Evolutionary conservation across 1,140 invertebrate genomes (phyloP).

Genomic region (Zaprionus tsacasi): DNA sequence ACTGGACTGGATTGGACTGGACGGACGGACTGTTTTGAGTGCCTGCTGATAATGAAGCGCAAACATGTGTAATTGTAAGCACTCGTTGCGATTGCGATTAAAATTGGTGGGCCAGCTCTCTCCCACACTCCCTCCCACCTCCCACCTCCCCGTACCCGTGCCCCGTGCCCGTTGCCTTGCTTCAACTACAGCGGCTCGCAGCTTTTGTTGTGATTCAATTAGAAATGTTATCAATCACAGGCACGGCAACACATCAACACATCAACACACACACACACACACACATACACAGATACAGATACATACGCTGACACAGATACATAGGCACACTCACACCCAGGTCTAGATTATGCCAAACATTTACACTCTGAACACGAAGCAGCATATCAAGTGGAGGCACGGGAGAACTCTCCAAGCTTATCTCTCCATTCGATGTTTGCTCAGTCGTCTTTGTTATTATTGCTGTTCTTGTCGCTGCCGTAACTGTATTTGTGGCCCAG

Average conservation of each 20-base stretch:
- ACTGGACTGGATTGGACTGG: constrained; percentile 17
- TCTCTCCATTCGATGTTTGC: constrained; percentile 55
- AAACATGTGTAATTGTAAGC: constrained; percentile 80
- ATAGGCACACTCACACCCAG: constrained; percentile 10
- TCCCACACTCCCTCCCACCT: neutral
- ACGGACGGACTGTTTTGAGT: constrained; percentile 10
- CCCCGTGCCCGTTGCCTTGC: neutral
- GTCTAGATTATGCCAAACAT: constrained; percentile 64
- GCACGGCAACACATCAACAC: constrained; percentile 30
- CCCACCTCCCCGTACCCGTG: neutral
- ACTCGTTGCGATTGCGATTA: constrained; percentile 80
- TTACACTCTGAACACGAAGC: constrained; percentile 33
- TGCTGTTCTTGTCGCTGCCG: constrained; percentile 10
- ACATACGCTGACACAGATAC: neutral
- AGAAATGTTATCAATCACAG: constrained; percentile 67
- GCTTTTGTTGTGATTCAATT: constrained; percentile 69
- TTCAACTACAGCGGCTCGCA: neutral
- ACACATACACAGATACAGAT: constrained; percentile 15
- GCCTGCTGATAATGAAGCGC: constrained; percentile 64
- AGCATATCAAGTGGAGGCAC: constrained; percentile 67
- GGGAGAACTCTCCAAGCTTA: constrained; percentile 51
- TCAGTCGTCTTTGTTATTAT: constrained; percentile 21
- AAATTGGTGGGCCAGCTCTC: constrained; percentile 38
- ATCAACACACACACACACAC: constrained; percentile 26
- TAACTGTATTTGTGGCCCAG: neutral